These are phyloP conservation scores for Nesidiocoris tenuis DNA, from an alignment of 2,888 invertebrate genomes.

Conservation along the genomic window DNA sequence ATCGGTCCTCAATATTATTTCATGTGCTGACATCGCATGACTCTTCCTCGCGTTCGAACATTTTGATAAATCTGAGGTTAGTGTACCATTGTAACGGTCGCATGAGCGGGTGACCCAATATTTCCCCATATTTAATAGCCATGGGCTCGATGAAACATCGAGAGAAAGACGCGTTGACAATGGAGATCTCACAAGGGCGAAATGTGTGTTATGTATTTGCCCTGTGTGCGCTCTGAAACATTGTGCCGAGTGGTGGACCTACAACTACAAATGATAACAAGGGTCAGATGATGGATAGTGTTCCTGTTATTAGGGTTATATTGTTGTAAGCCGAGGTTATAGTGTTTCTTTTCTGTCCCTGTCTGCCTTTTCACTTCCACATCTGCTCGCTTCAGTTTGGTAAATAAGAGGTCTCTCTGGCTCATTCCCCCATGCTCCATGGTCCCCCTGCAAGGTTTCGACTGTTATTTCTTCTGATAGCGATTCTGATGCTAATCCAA, in stretches of 20 bases:
- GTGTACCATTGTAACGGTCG: constrained; percentile 33
- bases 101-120: constrained; percentile 38
- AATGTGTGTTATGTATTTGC: constrained; percentile 28
- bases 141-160: constrained; percentile 12
- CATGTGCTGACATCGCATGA: neutral
- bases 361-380: constrained; percentile 12
- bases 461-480: constrained; percentile 15
- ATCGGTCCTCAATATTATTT: no score
- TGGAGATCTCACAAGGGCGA: constrained; percentile 36
- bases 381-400: constrained; percentile 41
- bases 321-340: constrained; percentile 22
- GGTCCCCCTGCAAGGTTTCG: constrained; percentile 3
- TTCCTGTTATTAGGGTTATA: constrained; percentile 42
- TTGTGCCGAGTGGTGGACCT: constrained; percentile 31
- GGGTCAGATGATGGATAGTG: constrained; percentile 42
- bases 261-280: constrained; percentile 41
- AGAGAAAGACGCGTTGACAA: constrained; percentile 13
- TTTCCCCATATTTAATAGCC: constrained; percentile 41
- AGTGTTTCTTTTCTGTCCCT: neutral
- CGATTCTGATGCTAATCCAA: constrained; percentile 41
- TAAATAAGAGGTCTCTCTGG: constrained; percentile 27
- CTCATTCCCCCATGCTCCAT: neutral
- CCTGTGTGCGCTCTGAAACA: neutral
- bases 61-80: no score
- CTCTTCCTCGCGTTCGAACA: neutral